These are phyloP conservation scores for Hemicordylus capensis DNA, from an alignment of 2,113 vertebrate species.

Conservation along the genomic window DNA sequence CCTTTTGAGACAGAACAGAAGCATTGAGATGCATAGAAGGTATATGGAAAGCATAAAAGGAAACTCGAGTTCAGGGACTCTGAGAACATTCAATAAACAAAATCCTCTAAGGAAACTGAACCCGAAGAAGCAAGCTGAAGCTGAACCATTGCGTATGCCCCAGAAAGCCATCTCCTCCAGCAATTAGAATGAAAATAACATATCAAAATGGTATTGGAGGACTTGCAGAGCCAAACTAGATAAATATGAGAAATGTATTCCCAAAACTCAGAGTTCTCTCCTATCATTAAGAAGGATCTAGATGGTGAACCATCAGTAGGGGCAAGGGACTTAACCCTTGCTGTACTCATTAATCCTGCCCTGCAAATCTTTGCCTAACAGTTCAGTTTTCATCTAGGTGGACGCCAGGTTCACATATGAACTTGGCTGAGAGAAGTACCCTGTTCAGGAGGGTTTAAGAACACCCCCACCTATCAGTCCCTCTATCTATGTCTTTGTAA, in stretches of 20 bases:
- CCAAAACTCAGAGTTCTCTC: not conserved
- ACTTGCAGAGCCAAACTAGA: not conserved
- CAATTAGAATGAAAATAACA: constrained; percentile 13
- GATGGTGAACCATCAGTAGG: no score
- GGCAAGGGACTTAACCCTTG: not conserved
- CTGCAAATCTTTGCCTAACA: not conserved
- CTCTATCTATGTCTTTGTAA: not conserved
- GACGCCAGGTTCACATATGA: not conserved
- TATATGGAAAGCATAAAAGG: not conserved
- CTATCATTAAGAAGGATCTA: not conserved
- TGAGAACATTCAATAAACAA: constrained; percentile 27
- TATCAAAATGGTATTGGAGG: not conserved
- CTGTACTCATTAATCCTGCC: not conserved
- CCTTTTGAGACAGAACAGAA: constrained; percentile 27
- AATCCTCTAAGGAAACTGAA: constrained; percentile 46
- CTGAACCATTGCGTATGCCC: not conserved
- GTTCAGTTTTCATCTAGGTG: not conserved
- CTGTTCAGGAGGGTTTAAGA: no score
- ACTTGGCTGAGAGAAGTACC: not conserved
- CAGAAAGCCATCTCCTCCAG: constrained; percentile 23
- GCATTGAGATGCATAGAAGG: constrained; percentile 9
- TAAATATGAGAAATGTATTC: not conserved
- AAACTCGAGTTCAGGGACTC: constrained; percentile 24
- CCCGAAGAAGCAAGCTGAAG: constrained; percentile 28
- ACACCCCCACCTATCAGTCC: not conserved